phyloP scores from a whole-genome alignment of 2,797 vertebrate species.

The Sparus aurata region DNA sequence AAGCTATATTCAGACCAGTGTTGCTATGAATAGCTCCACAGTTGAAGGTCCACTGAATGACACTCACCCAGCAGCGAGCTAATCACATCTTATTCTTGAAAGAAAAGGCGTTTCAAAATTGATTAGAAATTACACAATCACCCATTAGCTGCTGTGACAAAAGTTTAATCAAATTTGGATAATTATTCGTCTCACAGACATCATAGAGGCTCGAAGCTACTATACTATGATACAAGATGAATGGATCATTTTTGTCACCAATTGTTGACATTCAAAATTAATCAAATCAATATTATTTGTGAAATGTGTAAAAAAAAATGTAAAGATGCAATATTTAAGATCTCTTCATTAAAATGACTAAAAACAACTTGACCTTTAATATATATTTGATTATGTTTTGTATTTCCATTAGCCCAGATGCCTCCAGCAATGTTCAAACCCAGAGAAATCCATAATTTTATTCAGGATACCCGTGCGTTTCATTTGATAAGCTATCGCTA shows the following conservation, averaged over 20 bases:
- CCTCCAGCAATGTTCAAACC: no score
- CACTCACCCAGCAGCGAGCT: constrained; percentile 33
- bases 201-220: not conserved
- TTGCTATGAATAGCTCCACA: constrained; percentile 77
- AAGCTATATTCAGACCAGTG: constrained; percentile 76
- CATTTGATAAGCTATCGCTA: no score
- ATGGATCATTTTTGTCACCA: not conserved
- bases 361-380: no score
- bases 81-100: constrained; percentile 58
- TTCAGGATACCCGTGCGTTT: no score
- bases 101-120: constrained; percentile 37
- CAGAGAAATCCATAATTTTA: no score
- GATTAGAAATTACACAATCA: not conserved
- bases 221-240: no score
- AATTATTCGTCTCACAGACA: not conserved
- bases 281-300: not conserved
- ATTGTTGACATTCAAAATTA: not conserved
- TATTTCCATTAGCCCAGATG: no score
- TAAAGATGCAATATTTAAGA: no score
- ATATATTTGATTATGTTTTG: no score
- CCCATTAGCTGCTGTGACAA: not conserved
- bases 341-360: not conserved
- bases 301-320: not conserved
- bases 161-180: constrained; percentile 3
- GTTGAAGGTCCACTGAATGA: constrained; percentile 70